Evolutionary conservation across 2,797 vertebrate genomes (phyloP).

Genomic region (Pseudomugil gertrudae): DNA sequence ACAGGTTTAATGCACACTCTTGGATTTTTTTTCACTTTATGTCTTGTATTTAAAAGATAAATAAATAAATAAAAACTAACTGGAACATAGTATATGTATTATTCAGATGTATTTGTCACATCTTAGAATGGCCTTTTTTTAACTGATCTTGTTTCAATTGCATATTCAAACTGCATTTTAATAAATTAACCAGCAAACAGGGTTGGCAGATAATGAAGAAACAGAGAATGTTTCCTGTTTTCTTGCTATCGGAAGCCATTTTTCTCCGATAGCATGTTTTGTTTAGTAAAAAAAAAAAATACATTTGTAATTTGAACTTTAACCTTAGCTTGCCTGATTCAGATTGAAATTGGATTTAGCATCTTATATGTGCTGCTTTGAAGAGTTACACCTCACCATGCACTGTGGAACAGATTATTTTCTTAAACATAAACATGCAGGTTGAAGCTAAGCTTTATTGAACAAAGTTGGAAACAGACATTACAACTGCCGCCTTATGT

Average conservation of each 20-base stretch:
- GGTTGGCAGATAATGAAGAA: background rate
- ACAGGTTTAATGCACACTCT: background rate
- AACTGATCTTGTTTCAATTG: background rate
- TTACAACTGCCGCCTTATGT: too few relatives aligned
- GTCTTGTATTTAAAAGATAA: too few relatives aligned
- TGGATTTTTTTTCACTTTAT: too few relatives aligned
- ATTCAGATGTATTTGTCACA: constrained; percentile 2
- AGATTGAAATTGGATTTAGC: background rate
- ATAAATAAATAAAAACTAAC: too few relatives aligned
- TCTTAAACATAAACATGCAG: too few relatives aligned
- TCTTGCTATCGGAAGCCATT: background rate
- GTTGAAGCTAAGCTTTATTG: background rate
- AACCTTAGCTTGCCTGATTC: background rate
- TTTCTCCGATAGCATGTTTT: constrained; percentile 1
- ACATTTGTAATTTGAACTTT: background rate
- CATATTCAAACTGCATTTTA: constrained; percentile 2
- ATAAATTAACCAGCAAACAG: background rate
- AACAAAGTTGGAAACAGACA: background rate
- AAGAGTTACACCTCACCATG: too few relatives aligned
- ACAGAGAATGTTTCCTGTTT: background rate
- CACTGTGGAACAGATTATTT: too few relatives aligned
- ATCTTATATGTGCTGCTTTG: constrained; percentile 15
- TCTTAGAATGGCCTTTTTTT: background rate
- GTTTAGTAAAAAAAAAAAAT: constrained; percentile 5
- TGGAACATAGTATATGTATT: background rate